Evolutionary conservation across 2,888 invertebrate genomes (phyloP), one percentile per base, ranked within the genome.

Genomic region (Smittia sp.): DNA sequence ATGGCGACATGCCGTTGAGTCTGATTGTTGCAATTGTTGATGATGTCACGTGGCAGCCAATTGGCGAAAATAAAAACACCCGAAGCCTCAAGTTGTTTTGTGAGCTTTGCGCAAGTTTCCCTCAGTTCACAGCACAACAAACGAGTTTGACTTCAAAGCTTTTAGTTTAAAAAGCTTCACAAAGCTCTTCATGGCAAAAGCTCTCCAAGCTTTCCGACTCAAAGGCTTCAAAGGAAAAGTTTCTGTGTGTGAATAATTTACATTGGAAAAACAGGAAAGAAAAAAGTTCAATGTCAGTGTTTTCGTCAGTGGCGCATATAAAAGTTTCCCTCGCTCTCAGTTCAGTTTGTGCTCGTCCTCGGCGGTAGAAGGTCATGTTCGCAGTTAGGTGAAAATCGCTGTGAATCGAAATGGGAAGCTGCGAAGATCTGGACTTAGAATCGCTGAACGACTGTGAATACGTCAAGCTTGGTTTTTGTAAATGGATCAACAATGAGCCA

Each of bases 401-500:
- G 11, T 46, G n/a, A 46, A 15, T 46, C 11, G 11, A n/a, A 63
- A 67, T 67, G 67, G 58, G 22, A 9, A 67, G 65, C 65, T 65
- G 67, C 39, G 69, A 69, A 22, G 32, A 69, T 13, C 25, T 69
- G 22, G n/a, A 69, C 22, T 13, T 27, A 4, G 69, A 69, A 25
- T 15, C 15, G 15, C 27, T 69, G 25, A 38, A 18, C 18, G 75
- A 76, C 63, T 75, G 74, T 70, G 75, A 76, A 46, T 77, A 77
- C 65, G 74, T 75, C 11, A 76, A 76, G 62, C 25, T 74, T 20
- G 76, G 77, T 13, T 75, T 76, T 62, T 62, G 39, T 22, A 18
- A 76, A 15, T 77, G 76, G 76, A 24, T 77, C 13, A 76, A 76
- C 68, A 77, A 77, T 75, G 67, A 75, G 66, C 75, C 76, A 18